Evolutionary conservation across 2,113 vertebrate genomes (phyloP).

Genomic region (Podocnemis expansa): DNA sequence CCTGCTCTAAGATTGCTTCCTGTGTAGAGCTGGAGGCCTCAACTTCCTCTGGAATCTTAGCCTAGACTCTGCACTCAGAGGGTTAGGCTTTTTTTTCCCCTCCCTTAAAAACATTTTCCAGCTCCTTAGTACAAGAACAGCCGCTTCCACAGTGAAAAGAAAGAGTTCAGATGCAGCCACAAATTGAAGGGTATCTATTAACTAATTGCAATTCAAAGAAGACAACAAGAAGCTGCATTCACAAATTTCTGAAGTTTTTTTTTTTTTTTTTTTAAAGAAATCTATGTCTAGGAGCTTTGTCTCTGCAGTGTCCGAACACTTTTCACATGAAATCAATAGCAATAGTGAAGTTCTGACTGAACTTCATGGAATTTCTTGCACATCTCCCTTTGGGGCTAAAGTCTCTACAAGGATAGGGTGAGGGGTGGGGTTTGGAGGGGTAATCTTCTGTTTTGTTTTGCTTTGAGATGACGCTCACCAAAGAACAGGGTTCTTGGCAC

Average conservation of each 20-base stretch:
- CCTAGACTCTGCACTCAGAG: constrained; percentile 57
- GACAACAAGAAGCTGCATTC: constrained; percentile 14
- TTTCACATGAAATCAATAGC: constrained; percentile 11
- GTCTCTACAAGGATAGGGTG: not conserved
- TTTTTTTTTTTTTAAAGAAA: not conserved
- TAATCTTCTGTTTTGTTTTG: not conserved
- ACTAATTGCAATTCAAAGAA: not conserved
- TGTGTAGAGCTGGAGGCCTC: constrained; percentile 81
- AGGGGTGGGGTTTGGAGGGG: constrained; percentile 29
- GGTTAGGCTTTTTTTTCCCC: not conserved
- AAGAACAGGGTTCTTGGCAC: not conserved
- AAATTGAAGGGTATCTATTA: not conserved
- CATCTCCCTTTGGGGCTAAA: not conserved
- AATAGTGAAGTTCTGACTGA: not conserved
- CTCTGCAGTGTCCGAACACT: not conserved
- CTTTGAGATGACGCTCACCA: constrained; percentile 17
- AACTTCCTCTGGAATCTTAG: constrained; percentile 82
- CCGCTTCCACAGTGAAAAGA: not conserved
- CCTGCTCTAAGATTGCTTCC: constrained; percentile 83
- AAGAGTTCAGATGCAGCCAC: fast-evolving
- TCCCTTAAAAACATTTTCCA: constrained; percentile 59
- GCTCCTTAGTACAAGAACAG: constrained; percentile 7
- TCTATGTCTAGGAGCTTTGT: not conserved
- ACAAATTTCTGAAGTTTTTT: not conserved
- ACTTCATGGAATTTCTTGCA: not conserved